Percentiles rank a stretch among this genome's conserved stretches.
phyloP scores from a whole-genome alignment of 2,113 vertebrate species.

The Cyanoderma ruficeps region DNA sequence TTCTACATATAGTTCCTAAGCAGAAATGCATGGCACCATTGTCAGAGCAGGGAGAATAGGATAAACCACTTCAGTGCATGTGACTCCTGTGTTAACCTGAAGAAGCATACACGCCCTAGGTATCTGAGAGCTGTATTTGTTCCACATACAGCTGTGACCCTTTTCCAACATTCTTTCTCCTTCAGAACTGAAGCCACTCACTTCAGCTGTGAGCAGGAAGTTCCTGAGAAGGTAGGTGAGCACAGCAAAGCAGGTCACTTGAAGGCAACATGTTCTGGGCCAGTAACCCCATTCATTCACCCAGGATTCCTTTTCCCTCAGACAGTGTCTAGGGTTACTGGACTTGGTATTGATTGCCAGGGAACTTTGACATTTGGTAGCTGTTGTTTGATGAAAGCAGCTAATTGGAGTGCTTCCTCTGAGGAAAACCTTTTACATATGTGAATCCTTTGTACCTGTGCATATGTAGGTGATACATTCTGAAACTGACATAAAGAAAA shows the following conservation, averaged over 20 bases:
- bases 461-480: not conserved
- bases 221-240: not conserved
- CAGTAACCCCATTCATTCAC: not conserved
- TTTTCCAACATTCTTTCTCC: not conserved
- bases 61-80: not conserved
- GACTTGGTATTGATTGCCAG: not conserved
- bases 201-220: not conserved
- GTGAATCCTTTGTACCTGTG: not conserved
- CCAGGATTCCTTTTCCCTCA: not conserved
- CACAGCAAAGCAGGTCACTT: not conserved
- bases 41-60: not conserved
- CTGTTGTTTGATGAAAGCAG: constrained; percentile 17
- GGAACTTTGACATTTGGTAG: not conserved
- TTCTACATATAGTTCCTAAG: not conserved
- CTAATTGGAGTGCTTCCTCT: constrained; percentile 7
- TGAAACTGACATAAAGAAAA: not conserved
- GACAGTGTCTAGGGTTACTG: constrained; percentile 12
- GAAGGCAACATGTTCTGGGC: not conserved
- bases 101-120: not conserved
- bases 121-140: not conserved
- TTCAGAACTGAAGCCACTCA: not conserved
- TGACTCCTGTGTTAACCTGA: not conserved
- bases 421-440: not conserved
- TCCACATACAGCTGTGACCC: not conserved
- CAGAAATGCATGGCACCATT: not conserved